These are phyloP conservation scores for Dryoscopus gambensis DNA, from an alignment of 2,113 vertebrate genomes.

Conservation along the genomic window DNA sequence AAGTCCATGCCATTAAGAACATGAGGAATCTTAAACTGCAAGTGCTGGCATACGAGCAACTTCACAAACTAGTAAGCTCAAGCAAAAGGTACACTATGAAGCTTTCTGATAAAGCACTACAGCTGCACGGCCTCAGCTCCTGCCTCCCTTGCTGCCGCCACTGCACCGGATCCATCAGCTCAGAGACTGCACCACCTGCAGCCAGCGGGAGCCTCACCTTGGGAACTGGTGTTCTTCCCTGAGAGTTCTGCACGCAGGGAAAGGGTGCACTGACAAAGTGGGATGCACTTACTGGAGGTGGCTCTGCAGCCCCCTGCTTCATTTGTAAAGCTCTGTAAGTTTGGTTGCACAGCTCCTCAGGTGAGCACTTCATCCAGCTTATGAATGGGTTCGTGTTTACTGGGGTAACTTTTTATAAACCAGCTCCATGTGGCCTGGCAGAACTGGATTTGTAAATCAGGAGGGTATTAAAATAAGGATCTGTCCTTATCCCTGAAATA, in stretches of 20 bases:
- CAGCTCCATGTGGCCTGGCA: background rate
- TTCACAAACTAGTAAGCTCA: background rate
- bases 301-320: background rate
- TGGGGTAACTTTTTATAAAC: background rate
- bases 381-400: background rate
- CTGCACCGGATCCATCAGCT: background rate
- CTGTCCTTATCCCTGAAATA: background rate
- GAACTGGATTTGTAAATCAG: background rate
- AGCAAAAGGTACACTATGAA: background rate
- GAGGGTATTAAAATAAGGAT: background rate
- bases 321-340: background rate
- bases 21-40: background rate
- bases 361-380: background rate
- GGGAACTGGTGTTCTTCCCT: background rate
- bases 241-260: fast-evolving
- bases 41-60: background rate
- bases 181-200: background rate
- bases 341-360: background rate
- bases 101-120: background rate
- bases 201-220: background rate
- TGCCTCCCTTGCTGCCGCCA: background rate
- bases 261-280: background rate
- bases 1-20: background rate
- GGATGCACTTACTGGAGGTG: background rate
- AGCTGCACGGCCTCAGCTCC: background rate